A percentile compares a stretch with the other conserved stretches of the same genome.
Conservation (phyloP, 1,140 invertebrate genomes). For the Hirudo medicinalis region DNA sequence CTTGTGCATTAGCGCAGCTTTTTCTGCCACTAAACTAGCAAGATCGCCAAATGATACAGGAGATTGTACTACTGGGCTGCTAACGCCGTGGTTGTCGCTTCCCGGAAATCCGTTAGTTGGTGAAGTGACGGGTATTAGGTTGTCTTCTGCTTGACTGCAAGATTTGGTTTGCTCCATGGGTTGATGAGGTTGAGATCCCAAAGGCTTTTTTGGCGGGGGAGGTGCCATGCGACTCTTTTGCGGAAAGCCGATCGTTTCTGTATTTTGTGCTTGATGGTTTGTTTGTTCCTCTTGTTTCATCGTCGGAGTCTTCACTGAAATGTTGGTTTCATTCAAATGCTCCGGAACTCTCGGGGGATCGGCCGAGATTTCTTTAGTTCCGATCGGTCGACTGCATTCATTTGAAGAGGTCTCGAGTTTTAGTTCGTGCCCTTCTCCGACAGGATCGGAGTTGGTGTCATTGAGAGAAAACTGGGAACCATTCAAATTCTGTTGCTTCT, state of each 20-base stretch:
- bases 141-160: too few relatives aligned
- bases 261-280: too few relatives aligned
- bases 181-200: too few relatives aligned
- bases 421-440: neutral
- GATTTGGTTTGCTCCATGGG: too few relatives aligned
- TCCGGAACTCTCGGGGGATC: neutral
- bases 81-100: neutral
- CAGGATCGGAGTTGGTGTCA: neutral
- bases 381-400: neutral
- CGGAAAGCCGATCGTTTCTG: too few relatives aligned
- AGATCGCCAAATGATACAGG: neutral
- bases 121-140: neutral
- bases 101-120: neutral
- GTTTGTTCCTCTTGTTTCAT: too few relatives aligned
- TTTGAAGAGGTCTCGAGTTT: neutral
- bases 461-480: neutral
- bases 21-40: neutral
- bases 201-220: too few relatives aligned
- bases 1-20: neutral
- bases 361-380: neutral
- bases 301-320: too few relatives aligned
- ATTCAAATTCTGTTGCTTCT: conserved; percentile 3
- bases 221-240: too few relatives aligned
- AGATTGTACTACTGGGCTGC: neutral
- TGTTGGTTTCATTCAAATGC: neutral